Evolutionary conservation across 2,797 vertebrate genomes (phyloP).

Genomic region (Clamator glandarius): DNA sequence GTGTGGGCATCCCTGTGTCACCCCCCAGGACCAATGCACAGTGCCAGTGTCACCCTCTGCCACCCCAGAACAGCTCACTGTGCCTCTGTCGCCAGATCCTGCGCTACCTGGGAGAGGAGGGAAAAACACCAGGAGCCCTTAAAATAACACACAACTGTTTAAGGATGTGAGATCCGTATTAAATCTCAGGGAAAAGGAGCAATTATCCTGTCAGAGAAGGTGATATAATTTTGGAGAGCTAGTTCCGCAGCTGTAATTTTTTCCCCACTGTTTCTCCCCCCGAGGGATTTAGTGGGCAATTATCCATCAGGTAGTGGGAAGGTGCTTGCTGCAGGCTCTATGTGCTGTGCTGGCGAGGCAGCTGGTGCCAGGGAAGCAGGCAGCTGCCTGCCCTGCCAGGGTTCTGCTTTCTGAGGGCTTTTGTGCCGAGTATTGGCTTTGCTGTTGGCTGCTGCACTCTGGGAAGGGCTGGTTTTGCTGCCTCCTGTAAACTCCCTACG

Average conservation of each 20-base stretch:
- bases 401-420: not conserved
- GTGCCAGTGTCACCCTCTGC: not conserved
- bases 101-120: not conserved
- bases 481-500: rapidly evolving
- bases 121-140: slow-evolving; percentile 49
- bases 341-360: rapidly evolving
- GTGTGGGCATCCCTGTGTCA: not conserved
- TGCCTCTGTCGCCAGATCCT: rapidly evolving
- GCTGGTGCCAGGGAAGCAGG: not conserved
- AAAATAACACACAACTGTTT: slow-evolving; percentile 73
- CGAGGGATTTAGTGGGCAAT: slow-evolving; percentile 74
- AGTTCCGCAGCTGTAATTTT: slow-evolving; percentile 73
- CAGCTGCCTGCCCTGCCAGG: rapidly evolving
- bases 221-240: slow-evolving; percentile 79
- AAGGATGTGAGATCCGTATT: slow-evolving; percentile 68
- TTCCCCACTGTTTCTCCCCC: slow-evolving; percentile 14
- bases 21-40: rapidly evolving
- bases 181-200: slow-evolving; percentile 79
- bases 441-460: not conserved
- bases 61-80: not conserved
- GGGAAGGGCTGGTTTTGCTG: rapidly evolving
- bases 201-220: slow-evolving; percentile 81
- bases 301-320: slow-evolving; percentile 55
- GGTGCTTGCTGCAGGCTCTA: not conserved
- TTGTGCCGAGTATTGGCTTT: not conserved